Base-by-base conservation (phyloP, 2,113 vertebrate species). In the Gobius niger region DNA sequence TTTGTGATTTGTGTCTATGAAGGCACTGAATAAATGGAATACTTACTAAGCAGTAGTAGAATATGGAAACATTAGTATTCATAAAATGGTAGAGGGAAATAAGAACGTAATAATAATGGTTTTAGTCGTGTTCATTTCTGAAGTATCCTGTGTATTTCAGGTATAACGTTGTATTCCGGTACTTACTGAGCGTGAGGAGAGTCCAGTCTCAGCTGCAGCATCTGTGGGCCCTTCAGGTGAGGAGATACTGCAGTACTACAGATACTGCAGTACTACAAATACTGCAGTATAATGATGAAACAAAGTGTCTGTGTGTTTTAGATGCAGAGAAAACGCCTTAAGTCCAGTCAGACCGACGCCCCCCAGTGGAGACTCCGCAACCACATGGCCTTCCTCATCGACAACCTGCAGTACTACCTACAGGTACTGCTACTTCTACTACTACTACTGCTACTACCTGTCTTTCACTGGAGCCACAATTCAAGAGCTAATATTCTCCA, bases 351-450 rank as follows among this genome's bases (percentile, higher is more conserved):
- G 83, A 96, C 93, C 0, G 96, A 96, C 0, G 96, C 96, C 0
- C 87, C 96, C 44, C 98, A 98, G 85, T 99, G 95, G 94, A 93
- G 95, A 18, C 90, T 99, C 1, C 93, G 96, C 62, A 98, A 99
- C 76, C 98, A 99, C 91, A 99, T 99, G 98, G 96, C 96, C 0
- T 99, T 99, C 82, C 81, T 99, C 10, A 97, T 99, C 47, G 98
- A 99, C 81, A 99, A 99, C 82, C 95, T 99, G 72, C 97, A 99
- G 85, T 98, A 99, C 82, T 99, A 99, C 68, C 82, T 99, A n/a
- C 98, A 99, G 95, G 96, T 98, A 51, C 64, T 0, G 7, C 40
- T 12, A 15, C 40, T 14, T 14, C 12, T 14, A 60, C n/a, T 16
- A 54, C 52, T 19, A 7, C 18, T 34, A 40, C 56, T 59, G 15